Evolutionary conservation across 1,140 invertebrate species (phyloP).

Genomic region (Trichogramma pretiosum): DNA sequence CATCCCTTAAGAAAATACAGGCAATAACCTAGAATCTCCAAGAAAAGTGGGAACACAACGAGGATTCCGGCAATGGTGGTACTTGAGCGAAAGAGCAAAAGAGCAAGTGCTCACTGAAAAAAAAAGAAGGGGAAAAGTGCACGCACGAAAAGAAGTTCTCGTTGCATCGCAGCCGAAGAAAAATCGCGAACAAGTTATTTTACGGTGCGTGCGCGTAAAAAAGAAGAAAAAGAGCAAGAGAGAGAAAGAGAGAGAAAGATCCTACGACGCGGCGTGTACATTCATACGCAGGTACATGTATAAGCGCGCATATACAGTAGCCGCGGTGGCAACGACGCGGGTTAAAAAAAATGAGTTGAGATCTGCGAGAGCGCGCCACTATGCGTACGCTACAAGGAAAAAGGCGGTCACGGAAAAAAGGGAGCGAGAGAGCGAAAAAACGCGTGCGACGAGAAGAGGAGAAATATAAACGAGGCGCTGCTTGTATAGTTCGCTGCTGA

Average conservation of each 20-base stretch:
- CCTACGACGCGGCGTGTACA: neutral
- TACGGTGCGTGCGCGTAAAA: conserved; percentile 4
- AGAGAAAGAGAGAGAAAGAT: neutral
- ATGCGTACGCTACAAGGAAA: conserved; percentile 7
- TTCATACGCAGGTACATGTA: neutral
- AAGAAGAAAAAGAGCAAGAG: conserved; percentile 1
- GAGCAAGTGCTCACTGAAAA: conserved; percentile 17
- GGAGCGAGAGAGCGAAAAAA: conserved; percentile 1
- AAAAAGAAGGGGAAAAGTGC: conserved; percentile 1
- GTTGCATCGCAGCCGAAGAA: conserved; percentile 3
- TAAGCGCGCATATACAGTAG: neutral
- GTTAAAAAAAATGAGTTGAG: too few species aligned
- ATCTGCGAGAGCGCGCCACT: neutral
- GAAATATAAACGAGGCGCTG: conserved; percentile 16
- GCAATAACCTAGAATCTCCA: conserved; percentile 41
- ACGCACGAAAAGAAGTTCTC: conserved; percentile 1
- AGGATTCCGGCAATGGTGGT: too few species aligned
- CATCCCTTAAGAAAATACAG: conserved; percentile 44
- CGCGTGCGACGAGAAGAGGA: conserved; percentile 5
- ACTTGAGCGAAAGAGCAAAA: conserved; percentile 6
- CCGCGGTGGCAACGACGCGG: too few species aligned
- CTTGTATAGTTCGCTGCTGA: conserved; percentile 9
- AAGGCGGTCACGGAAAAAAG: conserved; percentile 14
- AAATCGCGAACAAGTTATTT: conserved; percentile 10
- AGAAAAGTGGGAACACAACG: conserved; percentile 24